Conservation (phyloP, 2,888 invertebrate genomes). For the Apamea epomidion region DNA sequence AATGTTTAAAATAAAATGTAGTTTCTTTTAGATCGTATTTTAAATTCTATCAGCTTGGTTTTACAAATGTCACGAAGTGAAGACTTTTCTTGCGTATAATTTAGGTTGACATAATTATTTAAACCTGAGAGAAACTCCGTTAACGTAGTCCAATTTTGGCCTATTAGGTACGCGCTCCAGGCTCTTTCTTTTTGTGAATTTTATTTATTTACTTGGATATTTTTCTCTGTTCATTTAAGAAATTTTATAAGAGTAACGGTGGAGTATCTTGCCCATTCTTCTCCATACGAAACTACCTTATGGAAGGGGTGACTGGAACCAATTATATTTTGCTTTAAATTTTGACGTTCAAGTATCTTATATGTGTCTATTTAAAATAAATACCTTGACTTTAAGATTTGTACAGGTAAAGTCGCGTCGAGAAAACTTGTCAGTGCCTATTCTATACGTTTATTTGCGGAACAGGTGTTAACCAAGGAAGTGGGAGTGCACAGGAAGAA, state of each 20-base stretch:
- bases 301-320: background rate
- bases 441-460: background rate
- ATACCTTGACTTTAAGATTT: background rate
- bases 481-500: conserved; percentile 30
- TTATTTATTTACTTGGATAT: background rate
- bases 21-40: background rate
- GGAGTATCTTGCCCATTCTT: background rate
- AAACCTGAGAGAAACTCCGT: conserved; percentile 10
- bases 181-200: background rate
- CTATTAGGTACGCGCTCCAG: background rate
- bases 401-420: background rate
- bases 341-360: too few relatives aligned
- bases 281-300: background rate
- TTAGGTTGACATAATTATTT: conserved; percentile 37
- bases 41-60: conserved; percentile 5
- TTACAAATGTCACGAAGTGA: conserved; percentile 11
- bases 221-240: background rate
- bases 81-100: conserved; percentile 21
- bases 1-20: background rate
- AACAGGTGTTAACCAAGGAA: conserved; percentile 11
- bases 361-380: too few relatives aligned
- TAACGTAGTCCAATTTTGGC: conserved; percentile 5
- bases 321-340: background rate
- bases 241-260: too few relatives aligned
- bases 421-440: background rate